These are phyloP conservation scores for Balaeniceps rex DNA, from an alignment of 2,113 vertebrate species.

Conservation along the genomic window DNA sequence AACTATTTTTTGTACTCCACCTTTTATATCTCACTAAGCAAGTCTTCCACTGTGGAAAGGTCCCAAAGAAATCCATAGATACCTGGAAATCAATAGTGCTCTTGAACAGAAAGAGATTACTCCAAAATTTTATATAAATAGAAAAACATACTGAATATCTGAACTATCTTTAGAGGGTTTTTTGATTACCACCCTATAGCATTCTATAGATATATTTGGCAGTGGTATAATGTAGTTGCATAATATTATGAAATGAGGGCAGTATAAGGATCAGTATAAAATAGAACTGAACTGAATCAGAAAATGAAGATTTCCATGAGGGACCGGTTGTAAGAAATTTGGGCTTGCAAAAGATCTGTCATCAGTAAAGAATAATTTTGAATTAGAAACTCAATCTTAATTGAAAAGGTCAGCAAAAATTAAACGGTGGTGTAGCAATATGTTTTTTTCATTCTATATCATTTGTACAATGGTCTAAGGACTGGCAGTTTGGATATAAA, in stretches of 20 bases:
- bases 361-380: background rate
- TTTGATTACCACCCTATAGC: background rate
- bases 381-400: background rate
- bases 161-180: background rate
- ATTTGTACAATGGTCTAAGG: background rate
- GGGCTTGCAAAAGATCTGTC: background rate
- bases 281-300: background rate
- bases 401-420: background rate
- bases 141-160: background rate
- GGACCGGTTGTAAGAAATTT: background rate
- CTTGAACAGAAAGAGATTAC: background rate
- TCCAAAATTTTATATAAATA: background rate
- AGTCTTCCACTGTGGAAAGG: background rate
- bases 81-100: background rate
- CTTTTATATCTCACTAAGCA: background rate
- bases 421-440: background rate
- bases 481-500: background rate
- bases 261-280: background rate
- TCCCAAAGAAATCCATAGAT: background rate
- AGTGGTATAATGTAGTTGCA: background rate
- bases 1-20: background rate
- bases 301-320: background rate
- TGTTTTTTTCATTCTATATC: background rate
- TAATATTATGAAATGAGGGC: background rate
- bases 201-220: background rate